Evolutionary conservation across 2,888 invertebrate species (phyloP), one percentile per base, ranked within the genome.

Genomic region (Candidula unifasciata): DNA sequence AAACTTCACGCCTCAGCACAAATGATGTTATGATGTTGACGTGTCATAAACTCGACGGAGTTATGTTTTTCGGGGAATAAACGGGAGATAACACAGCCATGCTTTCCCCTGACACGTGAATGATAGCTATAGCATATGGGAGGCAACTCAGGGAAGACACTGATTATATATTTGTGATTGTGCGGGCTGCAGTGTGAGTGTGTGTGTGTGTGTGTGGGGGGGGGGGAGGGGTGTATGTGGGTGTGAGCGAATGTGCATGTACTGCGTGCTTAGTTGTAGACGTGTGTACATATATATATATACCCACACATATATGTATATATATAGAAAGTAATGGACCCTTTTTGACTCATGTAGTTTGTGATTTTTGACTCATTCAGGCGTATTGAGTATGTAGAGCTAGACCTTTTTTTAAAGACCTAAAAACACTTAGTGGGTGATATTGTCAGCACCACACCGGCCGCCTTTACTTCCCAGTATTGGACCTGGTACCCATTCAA

Each of bases 11-110:
- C 37, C 37, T 24, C 24, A 37, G 37, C 71, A 44, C 16, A 71
- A 71, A 24, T 44, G 71, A 21, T 35, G 10, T 69, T 69, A 24
- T 44, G 71, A 21, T 35, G 10, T 69, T 69, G 33, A 35, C 35
- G 44, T 71, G 71, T 71, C 37, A 71, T 24, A 37, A 71, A 44
- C 71, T 10, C 69, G 27, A 5, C 18, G 37, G 37, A 44, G 71
- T 71, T 71, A n/a, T 24, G 44, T 71, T 37, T 71, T 37, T 24
- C n/a, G 37, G 13, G 37, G n/a, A 10, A 44, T 71, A 44, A 71
- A n/a, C 37, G 71, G 8, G 71, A 44, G 37, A 71, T 71, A 71
- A 71, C 71, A 37, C 71, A n/a, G 8, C 44, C n/a, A 37, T 24
- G 71, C 71, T 21, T n/a, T 35, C 44, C 8, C 44, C 1, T 71